Base-by-base conservation (phyloP, 2,797 vertebrate species). In the Hipposideros larvatus region DNA sequence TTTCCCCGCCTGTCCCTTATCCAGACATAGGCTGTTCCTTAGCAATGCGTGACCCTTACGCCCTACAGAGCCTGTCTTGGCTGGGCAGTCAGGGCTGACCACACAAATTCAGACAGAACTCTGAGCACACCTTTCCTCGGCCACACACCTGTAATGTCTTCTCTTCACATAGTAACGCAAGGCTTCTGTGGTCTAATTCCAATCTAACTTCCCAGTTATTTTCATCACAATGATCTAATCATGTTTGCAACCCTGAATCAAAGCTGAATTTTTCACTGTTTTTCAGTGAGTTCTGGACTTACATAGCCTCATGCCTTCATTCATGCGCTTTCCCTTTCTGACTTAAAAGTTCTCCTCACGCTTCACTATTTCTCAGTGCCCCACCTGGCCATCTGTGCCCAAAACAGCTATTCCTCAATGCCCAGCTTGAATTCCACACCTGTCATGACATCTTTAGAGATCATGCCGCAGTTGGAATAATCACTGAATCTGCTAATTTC, bases 131-230 rank as follows among this genome's bases (percentile, higher is more conserved):
- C 31, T 7, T 66, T 4, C 22, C 16, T 41, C 74, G 22, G 14
- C 24, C 11, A 53, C 2, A 16, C 0, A 31, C 11, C 53, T 61
- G 2, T 15, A 8, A 11, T 0, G 2, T 22, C 3, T 65, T 37
- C 75, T 75, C 4, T 53, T 73, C 16, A 22, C 3, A 8, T 0
- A 8, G 6, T 1, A 24, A 24, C 0, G 13, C 7, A 48, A 83
- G 16, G 9, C 31, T 57, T 71, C 24, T 51, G 6, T 26, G 15
- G n/a, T 41, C 53, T 66, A 73, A 4, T 26, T n/a, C 5, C 11
- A 34, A 37, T 55, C 28, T 53, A 55, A 51, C 10, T 91, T 46
- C 14, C 51, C 26, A n/a, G 5, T 26, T 73, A n/a, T 51, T 89
- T 37, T 82, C 70, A 65, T 4, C 22, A 65, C 7, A 71, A 16